Conservation (phyloP, 2,113 vertebrate species). For the Callipepla squamata region DNA sequence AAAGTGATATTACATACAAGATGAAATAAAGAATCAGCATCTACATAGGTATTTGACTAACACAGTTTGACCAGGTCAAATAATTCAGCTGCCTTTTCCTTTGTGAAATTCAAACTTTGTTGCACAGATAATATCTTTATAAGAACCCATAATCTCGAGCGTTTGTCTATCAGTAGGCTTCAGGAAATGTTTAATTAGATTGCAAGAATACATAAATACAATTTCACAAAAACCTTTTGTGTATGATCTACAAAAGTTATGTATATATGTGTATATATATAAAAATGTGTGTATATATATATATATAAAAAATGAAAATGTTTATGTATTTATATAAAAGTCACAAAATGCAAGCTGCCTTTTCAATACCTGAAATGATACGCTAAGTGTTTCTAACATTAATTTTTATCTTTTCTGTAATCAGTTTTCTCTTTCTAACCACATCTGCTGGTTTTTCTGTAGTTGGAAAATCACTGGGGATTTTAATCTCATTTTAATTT, state of each 20-base stretch:
- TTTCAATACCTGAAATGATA: neutral
- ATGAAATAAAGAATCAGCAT: neutral
- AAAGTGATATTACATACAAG: neutral
- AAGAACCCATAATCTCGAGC: neutral
- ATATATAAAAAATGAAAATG: neutral
- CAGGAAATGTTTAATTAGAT: slow-evolving; percentile 19
- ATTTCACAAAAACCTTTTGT: neutral
- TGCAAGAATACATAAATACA: neutral
- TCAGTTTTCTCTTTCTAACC: neutral
- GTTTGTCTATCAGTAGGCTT: neutral
- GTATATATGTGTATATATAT: too few species aligned
- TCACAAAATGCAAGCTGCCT: neutral
- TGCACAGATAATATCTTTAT: slow-evolving; percentile 3
- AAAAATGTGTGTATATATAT: neutral
- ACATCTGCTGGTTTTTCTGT: neutral
- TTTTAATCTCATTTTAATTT: neutral
- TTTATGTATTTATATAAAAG: neutral
- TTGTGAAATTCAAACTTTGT: slow-evolving; percentile 22
- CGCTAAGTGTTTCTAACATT: neutral
- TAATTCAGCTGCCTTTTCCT: neutral
- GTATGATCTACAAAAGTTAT: neutral
- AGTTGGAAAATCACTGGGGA: neutral
- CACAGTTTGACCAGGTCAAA: neutral
- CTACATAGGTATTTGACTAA: neutral
- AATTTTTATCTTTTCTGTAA: neutral